Base-by-base conservation (phyloP, 1,140 invertebrate species). In the Oedothorax gibbosus region DNA sequence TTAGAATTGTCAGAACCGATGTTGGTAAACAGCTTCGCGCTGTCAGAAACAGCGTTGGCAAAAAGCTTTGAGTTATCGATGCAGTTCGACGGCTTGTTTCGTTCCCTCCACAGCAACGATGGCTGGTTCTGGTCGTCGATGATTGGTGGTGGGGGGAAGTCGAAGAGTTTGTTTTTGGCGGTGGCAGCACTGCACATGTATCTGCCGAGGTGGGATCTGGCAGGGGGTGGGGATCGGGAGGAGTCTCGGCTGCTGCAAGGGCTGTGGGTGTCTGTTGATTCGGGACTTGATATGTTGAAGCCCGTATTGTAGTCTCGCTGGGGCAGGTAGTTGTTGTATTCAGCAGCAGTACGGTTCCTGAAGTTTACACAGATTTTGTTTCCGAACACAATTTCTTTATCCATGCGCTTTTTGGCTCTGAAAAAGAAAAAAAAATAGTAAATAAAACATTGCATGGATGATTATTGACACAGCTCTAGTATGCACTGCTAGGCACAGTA, bases 401-500 rank as follows among this genome's bases (percentile, higher is more conserved):
- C 93, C 93, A 97, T 95, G 89, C 95, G 93, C 89, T 95, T 95
- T 88, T 94, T 92, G 87, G 95, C 95, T 90, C 95, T 96, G 88
- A n/a, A 71, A 71, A 9, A 14, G 64, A 82, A 14, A 69, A 50
- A 71, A 71, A 65, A 65, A 60, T 60, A n/a, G 57, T 60, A 11
- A 57, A 57, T 57, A 15, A 57, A 57, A 57, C 56, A 57, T 1
- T 15, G 15, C 10, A 57, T 57, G 56, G 15, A 57, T n/a, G n/a
- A n/a, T n/a, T n/a, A n/a, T n/a, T n/a, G n/a, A n/a, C n/a, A n/a
- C n/a, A n/a, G n/a, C n/a, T n/a, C n/a, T n/a, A n/a, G n/a, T n/a
- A n/a, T n/a, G n/a, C n/a, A n/a, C n/a, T n/a, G n/a, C n/a, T n/a
- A n/a, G n/a, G n/a, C n/a, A n/a, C n/a, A n/a, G n/a, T n/a, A n/a